Evolutionary conservation across 2,113 vertebrate genomes (phyloP).

Genomic region (Litocranius walleri): DNA sequence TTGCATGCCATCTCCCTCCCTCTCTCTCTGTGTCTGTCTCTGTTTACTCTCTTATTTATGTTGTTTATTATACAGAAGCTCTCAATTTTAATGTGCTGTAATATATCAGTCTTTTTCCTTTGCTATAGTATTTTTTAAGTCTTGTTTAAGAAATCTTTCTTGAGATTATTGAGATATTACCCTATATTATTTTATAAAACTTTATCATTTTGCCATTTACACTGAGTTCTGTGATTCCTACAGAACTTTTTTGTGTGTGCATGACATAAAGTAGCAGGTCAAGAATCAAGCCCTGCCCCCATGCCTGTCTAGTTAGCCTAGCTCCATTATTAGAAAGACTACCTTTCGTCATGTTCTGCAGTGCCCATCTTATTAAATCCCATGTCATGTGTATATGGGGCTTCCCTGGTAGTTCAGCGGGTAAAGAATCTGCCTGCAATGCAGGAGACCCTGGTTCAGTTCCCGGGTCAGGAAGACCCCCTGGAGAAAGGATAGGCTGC

Average conservation of each 20-base stretch:
- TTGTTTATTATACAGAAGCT: not conserved
- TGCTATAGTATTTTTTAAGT: not conserved
- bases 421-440: not conserved
- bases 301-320: not conserved
- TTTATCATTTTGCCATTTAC: not conserved
- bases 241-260: not conserved
- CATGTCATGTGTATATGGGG: not conserved
- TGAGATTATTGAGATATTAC: not conserved
- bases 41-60: not conserved
- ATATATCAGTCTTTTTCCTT: not conserved
- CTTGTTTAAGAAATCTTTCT: not conserved
- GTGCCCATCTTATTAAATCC: not conserved
- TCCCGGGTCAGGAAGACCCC: not conserved
- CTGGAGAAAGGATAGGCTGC: not conserved
- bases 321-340: not conserved
- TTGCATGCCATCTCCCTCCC: not conserved
- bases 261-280: not conserved
- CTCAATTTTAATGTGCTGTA: not conserved
- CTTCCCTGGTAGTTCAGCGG: not conserved
- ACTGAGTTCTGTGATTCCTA: not conserved
- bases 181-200: not conserved
- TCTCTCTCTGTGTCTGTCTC: not conserved
- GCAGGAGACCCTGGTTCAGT: not conserved
- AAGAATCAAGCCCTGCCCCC: not conserved
- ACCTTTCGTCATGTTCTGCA: not conserved